A percentile compares a stretch with the other conserved stretches of the same genome.
Conservation (phyloP, 2,797 vertebrate species). For the Chanos chanos region DNA sequence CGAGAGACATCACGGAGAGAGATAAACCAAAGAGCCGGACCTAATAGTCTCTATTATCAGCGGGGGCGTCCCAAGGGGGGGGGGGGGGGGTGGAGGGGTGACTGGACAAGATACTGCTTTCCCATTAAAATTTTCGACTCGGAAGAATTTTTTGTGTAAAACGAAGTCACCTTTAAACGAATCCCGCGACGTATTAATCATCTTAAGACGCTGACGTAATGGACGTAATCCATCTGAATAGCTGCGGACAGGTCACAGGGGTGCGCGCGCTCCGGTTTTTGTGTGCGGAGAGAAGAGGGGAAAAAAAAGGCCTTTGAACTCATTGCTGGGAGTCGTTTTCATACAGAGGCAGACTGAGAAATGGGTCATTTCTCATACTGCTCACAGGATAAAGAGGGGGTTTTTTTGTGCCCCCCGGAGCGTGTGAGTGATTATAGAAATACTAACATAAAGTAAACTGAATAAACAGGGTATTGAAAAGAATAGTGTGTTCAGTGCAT, state of each 20-base stretch:
- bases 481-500: too few relatives aligned
- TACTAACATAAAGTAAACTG: too few relatives aligned
- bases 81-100: too few relatives aligned
- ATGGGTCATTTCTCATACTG: background rate
- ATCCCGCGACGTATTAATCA: constrained; percentile 60
- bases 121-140: too few relatives aligned
- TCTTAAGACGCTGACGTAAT: constrained; percentile 61
- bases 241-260: constrained; percentile 47
- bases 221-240: constrained; percentile 56
- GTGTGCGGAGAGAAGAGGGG: background rate
- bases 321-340: too few relatives aligned
- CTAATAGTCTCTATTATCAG: background rate
- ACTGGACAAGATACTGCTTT: too few relatives aligned
- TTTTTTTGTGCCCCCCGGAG: background rate
- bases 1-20: background rate
- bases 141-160: too few relatives aligned
- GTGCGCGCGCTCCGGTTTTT: constrained; percentile 9
- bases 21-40: background rate
- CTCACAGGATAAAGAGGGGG: too few relatives aligned
- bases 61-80: background rate
- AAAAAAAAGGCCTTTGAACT: too few relatives aligned
- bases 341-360: too few relatives aligned
- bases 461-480: too few relatives aligned
- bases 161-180: constrained; percentile 58
- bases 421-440: too few relatives aligned